phyloP scores from a whole-genome alignment of 2,797 vertebrate genomes.

The Myotis findleyi region DNA sequence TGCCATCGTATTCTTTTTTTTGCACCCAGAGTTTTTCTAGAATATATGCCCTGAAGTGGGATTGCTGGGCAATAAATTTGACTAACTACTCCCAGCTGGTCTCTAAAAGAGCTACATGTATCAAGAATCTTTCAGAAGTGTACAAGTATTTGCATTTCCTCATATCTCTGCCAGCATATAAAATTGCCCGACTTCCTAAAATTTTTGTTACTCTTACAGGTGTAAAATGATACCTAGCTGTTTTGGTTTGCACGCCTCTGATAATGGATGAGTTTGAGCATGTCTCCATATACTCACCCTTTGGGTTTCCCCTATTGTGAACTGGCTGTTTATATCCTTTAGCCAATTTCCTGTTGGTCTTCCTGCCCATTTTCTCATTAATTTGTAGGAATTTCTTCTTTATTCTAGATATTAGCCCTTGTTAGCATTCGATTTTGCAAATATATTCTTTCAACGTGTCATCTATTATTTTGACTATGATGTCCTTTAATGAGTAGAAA shows the following conservation, averaged over 20 bases:
- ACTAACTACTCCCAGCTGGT: not conserved
- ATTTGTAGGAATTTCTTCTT: not conserved
- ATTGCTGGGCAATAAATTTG: slow-evolving; percentile 9
- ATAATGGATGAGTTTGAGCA: not conserved
- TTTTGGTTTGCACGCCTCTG: not conserved
- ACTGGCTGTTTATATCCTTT: not conserved
- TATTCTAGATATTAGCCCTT: not conserved
- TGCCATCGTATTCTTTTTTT: not conserved
- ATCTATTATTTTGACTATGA: not conserved
- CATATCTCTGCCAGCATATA: not conserved
- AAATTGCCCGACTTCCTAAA: not conserved
- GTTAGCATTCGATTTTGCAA: not conserved
- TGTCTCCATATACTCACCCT: not conserved
- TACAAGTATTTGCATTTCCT: not conserved
- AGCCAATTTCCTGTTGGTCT: not conserved
- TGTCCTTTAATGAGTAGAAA: not conserved
- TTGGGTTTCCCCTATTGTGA: not conserved
- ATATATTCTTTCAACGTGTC: not conserved
- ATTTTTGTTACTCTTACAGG: not conserved
- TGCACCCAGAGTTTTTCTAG: not conserved
- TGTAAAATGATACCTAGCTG: not conserved
- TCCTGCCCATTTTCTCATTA: not conserved
- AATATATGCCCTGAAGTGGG: not conserved
- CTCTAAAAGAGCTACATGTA: not conserved
- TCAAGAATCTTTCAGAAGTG: not conserved